A percentile compares a stretch with the other conserved stretches of the same genome.
Evolutionary conservation across 2,888 invertebrate species (phyloP).

Genomic region (Himalopsyche tibetana): DNA sequence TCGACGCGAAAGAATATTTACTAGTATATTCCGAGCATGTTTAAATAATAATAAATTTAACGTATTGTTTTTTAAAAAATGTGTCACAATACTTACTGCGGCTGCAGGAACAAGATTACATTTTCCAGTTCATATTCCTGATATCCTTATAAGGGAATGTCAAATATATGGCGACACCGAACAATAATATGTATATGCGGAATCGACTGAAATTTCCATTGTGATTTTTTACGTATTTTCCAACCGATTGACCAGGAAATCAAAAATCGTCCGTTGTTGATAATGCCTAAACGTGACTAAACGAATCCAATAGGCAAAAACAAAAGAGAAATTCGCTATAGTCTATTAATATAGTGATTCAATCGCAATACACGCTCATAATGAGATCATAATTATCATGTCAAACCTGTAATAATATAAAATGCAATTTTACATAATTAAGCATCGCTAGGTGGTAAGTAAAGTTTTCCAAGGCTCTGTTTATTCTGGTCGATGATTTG

Average conservation of each 20-base stretch:
- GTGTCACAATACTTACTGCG: no score
- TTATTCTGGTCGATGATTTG: no score
- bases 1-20: no score
- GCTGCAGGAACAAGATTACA: no score
- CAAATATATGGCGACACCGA: no score
- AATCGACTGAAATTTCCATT: neutral
- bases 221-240: neutral
- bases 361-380: neutral
- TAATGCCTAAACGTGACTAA: neutral
- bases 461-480: no score
- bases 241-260: neutral
- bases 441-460: neutral
- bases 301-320: neutral
- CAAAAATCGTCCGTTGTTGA: neutral
- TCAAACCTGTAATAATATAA: constrained; percentile 18
- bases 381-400: neutral
- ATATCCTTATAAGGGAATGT: no score
- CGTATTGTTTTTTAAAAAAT: no score
- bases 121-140: no score
- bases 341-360: neutral
- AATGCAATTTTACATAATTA: constrained; percentile 26
- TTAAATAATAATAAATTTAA: no score
- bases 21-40: no score
- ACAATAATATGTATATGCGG: no score
- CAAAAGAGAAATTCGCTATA: neutral